Base-by-base conservation (phyloP, 2,113 vertebrate species). In the Noturus placidus region DNA sequence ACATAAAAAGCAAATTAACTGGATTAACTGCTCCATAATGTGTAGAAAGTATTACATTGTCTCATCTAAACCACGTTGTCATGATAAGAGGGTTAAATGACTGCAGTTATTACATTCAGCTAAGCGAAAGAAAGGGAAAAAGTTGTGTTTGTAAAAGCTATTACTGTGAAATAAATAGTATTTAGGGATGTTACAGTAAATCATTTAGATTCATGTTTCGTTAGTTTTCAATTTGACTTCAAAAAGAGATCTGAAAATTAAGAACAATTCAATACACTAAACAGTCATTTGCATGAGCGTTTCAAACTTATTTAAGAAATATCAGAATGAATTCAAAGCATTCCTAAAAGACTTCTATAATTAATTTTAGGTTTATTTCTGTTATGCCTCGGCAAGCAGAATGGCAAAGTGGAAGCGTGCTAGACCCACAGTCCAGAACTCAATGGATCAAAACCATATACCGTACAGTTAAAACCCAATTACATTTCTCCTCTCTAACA, bases 211-310 rank as follows among this genome's bases (percentile, higher is more conserved):
- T 79, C 76, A 79, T 7, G 27, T 33, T 8, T 54, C 7, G 2
- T 9, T 79, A n/a, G 76, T 79, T 54, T 79, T 79, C 76, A 30
- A 54, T 79, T 77, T n/a, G 42, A n/a, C 74, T 52, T 50, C 74
- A 77, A 74, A 46, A 22, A 27, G 3, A 50, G 22, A 27, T 50
- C 7, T 33, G 19, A 56, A 79, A 54, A 56, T 33, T 20, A 80
- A 33, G 79, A 81, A 38, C 79, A 81, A 22, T 59, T 81, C n/a
- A 22, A 38, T 57, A 81, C 19, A 59, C 54, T 81, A 59, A 78
- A 79, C 76, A 30, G 76, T 30, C 30, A 78, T 78, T 10, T 78
- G 76, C 6, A 0, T 0, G 15, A 78, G 27, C 9, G 15, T 22
- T 22, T 80, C 8, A 33, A 61, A 14, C 54, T 5, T 11, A 42